These are phyloP conservation scores for Torymus tubicola DNA, from an alignment of 2,888 invertebrate genomes.

Conservation along the genomic window DNA sequence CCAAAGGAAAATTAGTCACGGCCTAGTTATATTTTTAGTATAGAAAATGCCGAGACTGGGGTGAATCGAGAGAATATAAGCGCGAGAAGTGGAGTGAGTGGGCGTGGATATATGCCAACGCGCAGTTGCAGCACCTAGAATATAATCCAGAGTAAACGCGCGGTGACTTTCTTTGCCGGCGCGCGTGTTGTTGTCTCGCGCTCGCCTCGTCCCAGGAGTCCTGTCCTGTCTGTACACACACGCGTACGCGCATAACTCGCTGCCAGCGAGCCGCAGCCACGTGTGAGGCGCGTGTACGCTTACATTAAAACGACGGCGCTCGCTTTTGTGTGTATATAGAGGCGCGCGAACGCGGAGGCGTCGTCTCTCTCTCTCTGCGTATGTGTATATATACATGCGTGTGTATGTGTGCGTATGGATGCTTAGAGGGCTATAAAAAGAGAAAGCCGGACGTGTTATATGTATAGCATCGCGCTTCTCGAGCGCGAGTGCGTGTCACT, in stretches of 20 bases:
- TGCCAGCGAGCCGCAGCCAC: neutral
- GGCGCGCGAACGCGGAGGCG: conserved; percentile 6
- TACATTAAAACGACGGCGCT: too few relatives aligned
- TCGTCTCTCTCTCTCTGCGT: neutral
- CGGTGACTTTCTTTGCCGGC: neutral
- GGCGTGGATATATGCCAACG: conserved; percentile 11
- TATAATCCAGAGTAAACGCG: conserved; percentile 11
- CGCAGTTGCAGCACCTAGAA: neutral
- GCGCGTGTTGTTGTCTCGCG: neutral
- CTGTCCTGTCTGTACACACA: neutral
- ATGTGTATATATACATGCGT: neutral
- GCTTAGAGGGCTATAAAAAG: conserved; percentile 69
- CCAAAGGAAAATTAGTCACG: conserved; percentile 29
- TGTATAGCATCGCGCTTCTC: too few relatives aligned
- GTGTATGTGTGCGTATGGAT: neutral
- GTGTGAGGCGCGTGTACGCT: neutral
- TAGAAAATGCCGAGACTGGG: neutral
- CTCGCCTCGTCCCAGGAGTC: neutral
- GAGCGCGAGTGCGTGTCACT: too few relatives aligned
- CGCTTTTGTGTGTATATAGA: neutral
- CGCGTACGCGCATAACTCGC: too few relatives aligned
- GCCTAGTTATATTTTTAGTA: conserved; percentile 35
- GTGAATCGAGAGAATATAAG: neutral
- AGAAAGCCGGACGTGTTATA: conserved; percentile 65
- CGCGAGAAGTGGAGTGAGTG: neutral